Evolutionary conservation across 2,888 invertebrate species (phyloP).

Genomic region (Buathra laborator): DNA sequence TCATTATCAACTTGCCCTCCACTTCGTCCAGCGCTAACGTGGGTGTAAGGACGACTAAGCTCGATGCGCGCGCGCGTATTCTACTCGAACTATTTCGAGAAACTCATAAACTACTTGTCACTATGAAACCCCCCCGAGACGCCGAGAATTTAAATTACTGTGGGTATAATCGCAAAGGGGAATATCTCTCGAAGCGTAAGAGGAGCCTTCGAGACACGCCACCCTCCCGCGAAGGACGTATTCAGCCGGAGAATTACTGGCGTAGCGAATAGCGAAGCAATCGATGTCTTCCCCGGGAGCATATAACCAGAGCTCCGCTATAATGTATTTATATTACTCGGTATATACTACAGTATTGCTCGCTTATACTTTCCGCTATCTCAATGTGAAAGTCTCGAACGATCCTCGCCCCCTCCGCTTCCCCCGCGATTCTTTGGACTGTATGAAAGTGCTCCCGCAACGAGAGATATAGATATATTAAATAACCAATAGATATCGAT

Average conservation of each 20-base stretch:
- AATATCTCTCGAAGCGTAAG: constrained; percentile 25
- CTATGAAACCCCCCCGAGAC: constrained; percentile 35
- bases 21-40: constrained; percentile 54
- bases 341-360: constrained; percentile 1
- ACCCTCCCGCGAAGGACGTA: constrained; percentile 61
- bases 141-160: constrained; percentile 61
- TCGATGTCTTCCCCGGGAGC: constrained; percentile 62
- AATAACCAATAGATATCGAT: constrained; percentile 63
- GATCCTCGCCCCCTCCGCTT: not conserved
- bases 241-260: constrained; percentile 58
- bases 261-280: constrained; percentile 60
- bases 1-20: constrained; percentile 43
- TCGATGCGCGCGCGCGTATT: constrained; percentile 32
- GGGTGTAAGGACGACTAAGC: constrained; percentile 59
- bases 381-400: constrained; percentile 57
- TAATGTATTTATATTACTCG: constrained; percentile 30
- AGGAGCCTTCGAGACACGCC: constrained; percentile 36
- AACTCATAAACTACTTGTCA: constrained; percentile 52
- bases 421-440: constrained; percentile 33
- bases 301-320: not conserved
- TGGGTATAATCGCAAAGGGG: constrained; percentile 51
- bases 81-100: constrained; percentile 65
- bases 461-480: constrained; percentile 44
- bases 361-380: constrained; percentile 42
- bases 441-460: constrained; percentile 50